A percentile compares a stretch with the other conserved stretches of the same genome.
Evolutionary conservation across 2,888 invertebrate genomes (phyloP).

Genomic region (Leuctra nigra): DNA sequence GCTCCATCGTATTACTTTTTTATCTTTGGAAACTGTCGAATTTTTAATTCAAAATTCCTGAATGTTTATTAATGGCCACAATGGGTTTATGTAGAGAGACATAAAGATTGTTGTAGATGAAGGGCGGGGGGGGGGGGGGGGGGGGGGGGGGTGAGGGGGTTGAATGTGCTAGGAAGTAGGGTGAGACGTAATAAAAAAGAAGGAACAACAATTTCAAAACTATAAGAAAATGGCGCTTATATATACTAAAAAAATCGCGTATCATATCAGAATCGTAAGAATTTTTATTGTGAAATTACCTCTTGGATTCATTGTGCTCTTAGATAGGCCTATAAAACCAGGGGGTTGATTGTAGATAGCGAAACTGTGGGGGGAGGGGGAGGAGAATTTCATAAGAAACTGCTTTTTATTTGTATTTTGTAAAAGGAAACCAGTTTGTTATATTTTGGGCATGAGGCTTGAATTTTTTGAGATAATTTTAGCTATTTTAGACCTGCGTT

Average conservation of each 20-base stretch:
- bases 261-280: slow-evolving; percentile 29
- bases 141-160: slow-evolving; percentile 14
- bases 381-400: slow-evolving; percentile 1
- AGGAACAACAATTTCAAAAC: slow-evolving; percentile 20
- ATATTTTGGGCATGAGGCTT: neutral
- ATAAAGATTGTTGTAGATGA: neutral
- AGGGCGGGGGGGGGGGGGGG: neutral
- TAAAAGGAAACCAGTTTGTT: neutral
- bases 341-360: slow-evolving; percentile 13
- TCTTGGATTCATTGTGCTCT: slow-evolving; percentile 25
- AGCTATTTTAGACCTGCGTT: slow-evolving; percentile 2
- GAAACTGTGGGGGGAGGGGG: neutral
- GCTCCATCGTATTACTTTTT: neutral
- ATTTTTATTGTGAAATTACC: slow-evolving; percentile 30
- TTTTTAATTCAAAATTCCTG: neutral
- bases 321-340: slow-evolving; percentile 12
- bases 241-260: slow-evolving; percentile 24
- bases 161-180: slow-evolving; percentile 23
- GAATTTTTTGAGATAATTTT: neutral
- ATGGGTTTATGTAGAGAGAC: neutral
- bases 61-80: neutral
- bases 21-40: neutral
- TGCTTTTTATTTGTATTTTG: neutral
- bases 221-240: slow-evolving; percentile 12
- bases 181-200: slow-evolving; percentile 14